phyloP scores from a whole-genome alignment of 1,140 invertebrate species.

The Pissodes strobi region DNA sequence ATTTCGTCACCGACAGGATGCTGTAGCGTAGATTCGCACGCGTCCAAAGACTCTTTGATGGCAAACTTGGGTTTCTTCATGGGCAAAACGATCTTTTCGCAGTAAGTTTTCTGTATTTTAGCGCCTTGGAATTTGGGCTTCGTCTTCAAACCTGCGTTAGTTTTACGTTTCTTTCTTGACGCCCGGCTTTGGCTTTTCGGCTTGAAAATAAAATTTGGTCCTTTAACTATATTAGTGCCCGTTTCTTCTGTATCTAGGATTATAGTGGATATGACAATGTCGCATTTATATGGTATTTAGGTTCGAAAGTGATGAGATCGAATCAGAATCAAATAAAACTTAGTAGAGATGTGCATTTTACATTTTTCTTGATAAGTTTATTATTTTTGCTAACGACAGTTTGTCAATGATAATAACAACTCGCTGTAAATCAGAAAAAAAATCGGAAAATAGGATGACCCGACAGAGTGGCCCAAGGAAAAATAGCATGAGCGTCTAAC shows the following conservation, averaged over 20 bases:
- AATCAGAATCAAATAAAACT: too few relatives aligned
- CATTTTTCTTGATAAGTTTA: too few relatives aligned
- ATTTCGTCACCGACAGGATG: constrained; percentile 4
- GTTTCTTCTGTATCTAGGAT: constrained; percentile 5
- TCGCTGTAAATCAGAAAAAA: too few relatives aligned
- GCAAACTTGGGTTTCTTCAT: neutral
- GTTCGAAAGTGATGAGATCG: too few relatives aligned
- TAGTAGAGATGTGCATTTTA: too few relatives aligned
- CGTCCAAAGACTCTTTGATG: neutral
- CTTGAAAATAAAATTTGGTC: constrained; percentile 10
- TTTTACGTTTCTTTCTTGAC: neutral
- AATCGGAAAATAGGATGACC: too few relatives aligned
- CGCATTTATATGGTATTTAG: too few relatives aligned
- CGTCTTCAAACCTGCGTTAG: neutral
- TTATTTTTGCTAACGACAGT: too few relatives aligned
- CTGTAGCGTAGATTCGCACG: neutral
- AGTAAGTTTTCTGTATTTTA: neutral
- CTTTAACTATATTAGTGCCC: neutral
- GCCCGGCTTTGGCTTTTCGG: neutral
- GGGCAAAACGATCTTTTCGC: neutral
- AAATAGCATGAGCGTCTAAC: too few relatives aligned
- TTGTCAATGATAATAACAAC: too few relatives aligned
- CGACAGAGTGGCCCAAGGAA: too few relatives aligned
- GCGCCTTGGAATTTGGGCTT: neutral
- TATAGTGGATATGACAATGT: too few relatives aligned